A percentile compares a stretch with the other conserved stretches of the same genome.
Conservation (phyloP, 2,113 vertebrate genomes). For the Octodon degus region DNA sequence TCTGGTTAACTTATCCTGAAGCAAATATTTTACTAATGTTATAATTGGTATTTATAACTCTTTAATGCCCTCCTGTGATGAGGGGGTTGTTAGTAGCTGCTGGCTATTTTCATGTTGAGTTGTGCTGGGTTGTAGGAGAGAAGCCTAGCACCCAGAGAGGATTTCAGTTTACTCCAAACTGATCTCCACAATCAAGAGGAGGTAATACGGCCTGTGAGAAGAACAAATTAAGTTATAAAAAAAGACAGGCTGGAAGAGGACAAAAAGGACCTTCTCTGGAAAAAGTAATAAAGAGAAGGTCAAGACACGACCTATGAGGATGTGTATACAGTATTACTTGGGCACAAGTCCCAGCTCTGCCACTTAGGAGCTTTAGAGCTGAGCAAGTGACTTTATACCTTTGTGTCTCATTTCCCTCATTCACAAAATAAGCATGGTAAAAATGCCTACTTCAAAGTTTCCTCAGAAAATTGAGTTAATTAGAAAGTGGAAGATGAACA, state of each 20-base stretch:
- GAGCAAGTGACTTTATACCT: background rate
- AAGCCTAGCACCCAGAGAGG: background rate
- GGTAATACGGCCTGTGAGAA: background rate
- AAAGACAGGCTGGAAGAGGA: background rate
- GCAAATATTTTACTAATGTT: conserved; percentile 2
- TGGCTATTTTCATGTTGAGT: background rate
- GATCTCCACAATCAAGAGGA: background rate
- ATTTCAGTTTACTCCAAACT: background rate
- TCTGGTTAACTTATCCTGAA: background rate
- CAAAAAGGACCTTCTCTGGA: background rate
- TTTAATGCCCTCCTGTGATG: background rate
- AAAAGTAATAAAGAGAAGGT: background rate
- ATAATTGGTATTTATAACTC: background rate
- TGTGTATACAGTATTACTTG: background rate
- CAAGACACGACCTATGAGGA: background rate
- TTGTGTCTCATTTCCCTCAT: background rate
- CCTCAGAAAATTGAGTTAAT: background rate
- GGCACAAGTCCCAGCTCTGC: background rate
- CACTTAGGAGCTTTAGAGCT: background rate
- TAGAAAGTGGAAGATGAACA: conserved; percentile 30
- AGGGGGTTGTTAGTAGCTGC: background rate
- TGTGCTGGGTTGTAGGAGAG: background rate
- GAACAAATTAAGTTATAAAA: background rate
- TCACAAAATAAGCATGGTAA: background rate
- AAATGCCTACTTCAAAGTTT: background rate